Evolutionary conservation across 2,113 vertebrate genomes (phyloP), one percentile per base, ranked within the genome.

Genomic region (Dipodomys ordii): DNA sequence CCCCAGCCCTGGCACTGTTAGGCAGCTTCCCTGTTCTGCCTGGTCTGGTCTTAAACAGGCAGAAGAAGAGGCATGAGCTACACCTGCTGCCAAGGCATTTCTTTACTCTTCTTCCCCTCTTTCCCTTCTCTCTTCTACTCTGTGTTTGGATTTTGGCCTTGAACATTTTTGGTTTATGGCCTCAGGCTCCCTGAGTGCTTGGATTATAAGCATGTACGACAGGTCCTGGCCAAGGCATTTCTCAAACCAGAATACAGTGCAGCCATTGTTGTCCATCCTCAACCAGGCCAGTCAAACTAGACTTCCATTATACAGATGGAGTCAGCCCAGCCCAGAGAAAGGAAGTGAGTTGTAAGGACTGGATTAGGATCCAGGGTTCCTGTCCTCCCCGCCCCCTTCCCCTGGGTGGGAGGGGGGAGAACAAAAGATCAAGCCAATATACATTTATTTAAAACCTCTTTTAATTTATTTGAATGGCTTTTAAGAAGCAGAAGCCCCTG

Each of bases 381-480:
- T 23, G 62, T 39, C 39, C 62, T 25, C 62, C 62, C 62, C 62
- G 3, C 0, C 60, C 60, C 15, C 15, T 19, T 6, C 60, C 60
- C 20, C 60, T 16, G 25, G 3, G 10, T 32, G 60, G 25, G 25
- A 67, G 65, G 65, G 8, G 15, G 53, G 53, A 57, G 53, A 57
- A 57, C 15, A 15, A 46, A 3, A 19, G 35, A 53, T 49, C 2
- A 83, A 87, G 87, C 60, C 84, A 35, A 32, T 4, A 8, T 64
- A 30, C 3, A 9, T 60, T 44, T 60, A 77, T 78, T 81, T 71
- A 68, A 62, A 81, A 86, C 27, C 13, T 92, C 53, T 76, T 64
- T 68, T 32, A 81, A 7, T 96, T 97, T 96, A 96, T 96, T 89
- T 84, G 39, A 68, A 91, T 91, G 91, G 77, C 87, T 95, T 96